phyloP scores from a whole-genome alignment of 2,888 invertebrate species.

The Microctonus aethiopoides region DNA sequence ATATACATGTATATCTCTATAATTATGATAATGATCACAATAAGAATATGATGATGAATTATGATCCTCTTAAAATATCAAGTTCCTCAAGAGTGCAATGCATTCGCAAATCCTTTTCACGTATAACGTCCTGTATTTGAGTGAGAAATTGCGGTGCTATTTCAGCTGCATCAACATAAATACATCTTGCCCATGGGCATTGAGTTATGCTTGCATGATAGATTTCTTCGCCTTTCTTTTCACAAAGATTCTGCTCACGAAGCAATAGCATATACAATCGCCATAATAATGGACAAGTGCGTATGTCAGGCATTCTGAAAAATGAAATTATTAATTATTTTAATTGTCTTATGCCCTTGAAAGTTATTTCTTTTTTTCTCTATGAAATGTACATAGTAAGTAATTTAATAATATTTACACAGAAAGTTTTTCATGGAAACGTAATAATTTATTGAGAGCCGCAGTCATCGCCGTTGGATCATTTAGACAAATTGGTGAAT shows the following conservation, averaged over 20 bases:
- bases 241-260: constrained; percentile 63
- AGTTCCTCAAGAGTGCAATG: constrained; percentile 84
- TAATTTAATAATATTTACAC: constrained; percentile 45
- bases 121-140: constrained; percentile 79
- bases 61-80: constrained; percentile 72
- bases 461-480: constrained; percentile 49
- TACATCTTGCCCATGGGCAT: constrained; percentile 64
- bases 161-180: constrained; percentile 76
- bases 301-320: constrained; percentile 58
- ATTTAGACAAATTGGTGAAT: constrained; percentile 44
- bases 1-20: not conserved
- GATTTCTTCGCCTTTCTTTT: constrained; percentile 60
- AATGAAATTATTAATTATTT: not conserved
- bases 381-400: not conserved
- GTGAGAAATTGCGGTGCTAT: constrained; percentile 70
- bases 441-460: constrained; percentile 57
- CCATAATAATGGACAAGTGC: constrained; percentile 72
- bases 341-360: not conserved
- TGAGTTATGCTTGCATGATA: constrained; percentile 59
- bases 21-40: not conserved
- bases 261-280: constrained; percentile 73
- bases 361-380: not conserved
- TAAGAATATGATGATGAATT: constrained; percentile 38
- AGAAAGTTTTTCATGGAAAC: constrained; percentile 55
- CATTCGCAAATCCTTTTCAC: constrained; percentile 79